phyloP scores from a whole-genome alignment of 2,888 invertebrate species.

The Galerucella nymphaeae region DNA sequence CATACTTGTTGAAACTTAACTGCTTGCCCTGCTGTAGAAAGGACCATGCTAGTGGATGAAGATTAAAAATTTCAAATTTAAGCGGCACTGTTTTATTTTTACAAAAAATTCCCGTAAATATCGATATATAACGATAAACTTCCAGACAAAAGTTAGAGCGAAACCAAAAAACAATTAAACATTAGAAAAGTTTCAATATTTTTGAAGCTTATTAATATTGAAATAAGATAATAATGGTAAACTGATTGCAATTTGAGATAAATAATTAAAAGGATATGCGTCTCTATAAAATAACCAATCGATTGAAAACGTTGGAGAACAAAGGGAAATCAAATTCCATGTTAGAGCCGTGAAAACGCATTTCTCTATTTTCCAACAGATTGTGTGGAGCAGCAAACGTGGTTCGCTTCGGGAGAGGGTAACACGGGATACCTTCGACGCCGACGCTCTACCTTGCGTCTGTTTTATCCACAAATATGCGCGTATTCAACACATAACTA shows the following conservation, averaged over 20 bases:
- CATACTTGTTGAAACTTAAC: background rate
- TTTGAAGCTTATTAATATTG: background rate
- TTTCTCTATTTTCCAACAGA: constrained; percentile 2
- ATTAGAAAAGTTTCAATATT: background rate
- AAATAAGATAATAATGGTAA: no score
- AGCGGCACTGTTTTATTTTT: background rate
- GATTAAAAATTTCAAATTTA: background rate
- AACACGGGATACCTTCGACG: constrained; percentile 1
- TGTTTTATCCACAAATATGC: constrained; percentile 29
- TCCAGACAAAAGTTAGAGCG: background rate
- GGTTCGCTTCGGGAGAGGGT: constrained; percentile 9
- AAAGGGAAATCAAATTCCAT: background rate
- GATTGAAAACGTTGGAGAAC: constrained; percentile 7
- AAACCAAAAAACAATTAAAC: background rate
- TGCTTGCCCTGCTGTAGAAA: background rate
- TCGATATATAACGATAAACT: background rate
- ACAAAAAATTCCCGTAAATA: no score
- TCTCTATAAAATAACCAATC: background rate
- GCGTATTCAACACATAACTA: constrained; percentile 28
- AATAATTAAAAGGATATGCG: background rate
- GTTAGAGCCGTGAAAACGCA: background rate
- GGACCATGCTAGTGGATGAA: background rate
- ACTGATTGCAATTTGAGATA: background rate
- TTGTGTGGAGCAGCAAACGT: background rate
- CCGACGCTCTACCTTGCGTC: constrained; percentile 27